Base-by-base conservation (phyloP, 2,888 invertebrate species). In the Ectropis crepuscularia region DNA sequence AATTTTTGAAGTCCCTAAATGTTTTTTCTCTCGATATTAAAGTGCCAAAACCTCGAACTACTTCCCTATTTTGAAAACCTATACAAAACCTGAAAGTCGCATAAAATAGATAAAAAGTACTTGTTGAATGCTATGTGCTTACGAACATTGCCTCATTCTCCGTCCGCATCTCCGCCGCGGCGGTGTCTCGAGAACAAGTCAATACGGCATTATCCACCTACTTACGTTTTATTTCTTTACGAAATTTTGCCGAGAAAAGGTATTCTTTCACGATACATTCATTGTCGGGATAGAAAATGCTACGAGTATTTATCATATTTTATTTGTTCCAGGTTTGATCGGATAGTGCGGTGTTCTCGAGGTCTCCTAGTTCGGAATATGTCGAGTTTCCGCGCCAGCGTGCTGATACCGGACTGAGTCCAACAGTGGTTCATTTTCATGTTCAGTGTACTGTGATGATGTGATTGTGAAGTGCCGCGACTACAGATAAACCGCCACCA, bases 401-500 rank as follows among this genome's bases (percentile, higher is more conserved):
- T 90, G 69, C 79, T 90, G 63, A 90, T 91, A 60, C 89, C 89
- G 57, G 90, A 90, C 78, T 91, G 74, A 85, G 61, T 55, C 63
- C 53, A 73, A 76, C 65, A 67, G 75, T 78, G 75, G 59, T 67
- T 55, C 71, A 49, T 61, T 67, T 64, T 57, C 71, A 54, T 62
- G 68, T 65, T 54, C 71, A 77, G 70, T 79, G 83, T 77, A 73
- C 68, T 74, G 83, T 82, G 80, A 83, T 80, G 77, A 82, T 84
- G 82, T 85, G 82, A 79, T 78, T 74, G 79, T 74, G 74, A 74
- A 80, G 83, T 80, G 79, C 63, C 73, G 75, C 71, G 68, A 53
- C 60, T 63, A 74, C 71, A 76, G 60, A 73, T 69, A 83, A 81
- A 78, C 71, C 82, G 81, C 78, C 94, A 95, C 92, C 93, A 97